Conservation (phyloP, 2,888 invertebrate species). For the Acheta domesticus region DNA sequence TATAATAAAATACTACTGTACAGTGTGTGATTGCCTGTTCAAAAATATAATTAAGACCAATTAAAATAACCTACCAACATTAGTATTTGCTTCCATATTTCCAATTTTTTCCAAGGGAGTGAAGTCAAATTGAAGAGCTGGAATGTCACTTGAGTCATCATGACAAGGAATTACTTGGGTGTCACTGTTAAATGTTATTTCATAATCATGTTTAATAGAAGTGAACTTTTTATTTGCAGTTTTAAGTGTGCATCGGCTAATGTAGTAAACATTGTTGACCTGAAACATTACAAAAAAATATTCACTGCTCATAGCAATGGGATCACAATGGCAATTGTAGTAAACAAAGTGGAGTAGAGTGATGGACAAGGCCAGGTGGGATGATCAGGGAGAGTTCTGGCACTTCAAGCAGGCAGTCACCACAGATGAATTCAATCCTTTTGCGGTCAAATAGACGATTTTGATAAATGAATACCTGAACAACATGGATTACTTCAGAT, state of each 20-base stretch:
- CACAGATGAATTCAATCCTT: no score
- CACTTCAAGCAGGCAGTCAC: no score
- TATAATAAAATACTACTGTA: no score
- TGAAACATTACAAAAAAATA: slow-evolving; percentile 43
- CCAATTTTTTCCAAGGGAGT: slow-evolving; percentile 70
- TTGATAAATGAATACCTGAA: no score
- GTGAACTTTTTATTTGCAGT: slow-evolving; percentile 89
- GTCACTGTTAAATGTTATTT: slow-evolving; percentile 82
- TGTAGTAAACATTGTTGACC: slow-evolving; percentile 81
- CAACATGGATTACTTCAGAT: no score
- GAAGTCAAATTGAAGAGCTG: slow-evolving; percentile 74
- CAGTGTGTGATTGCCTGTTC: no score
- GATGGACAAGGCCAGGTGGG: no score
- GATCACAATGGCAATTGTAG: no score
- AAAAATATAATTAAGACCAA: no score
- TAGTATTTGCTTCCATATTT: slow-evolving; percentile 60
- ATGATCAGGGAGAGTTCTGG: no score
- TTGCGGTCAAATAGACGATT: no score
- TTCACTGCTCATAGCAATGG: neutral
- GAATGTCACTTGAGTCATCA: slow-evolving; percentile 62
- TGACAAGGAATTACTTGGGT: slow-evolving; percentile 55
- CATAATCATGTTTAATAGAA: slow-evolving; percentile 87
- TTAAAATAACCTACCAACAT: slow-evolving; percentile 48
- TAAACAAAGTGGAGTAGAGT: no score
- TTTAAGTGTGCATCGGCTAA: slow-evolving; percentile 81